Percentiles rank a stretch among this genome's conserved stretches.
phyloP scores from a whole-genome alignment of 2,888 invertebrate species.

The Macrosiphum euphorbiae region DNA sequence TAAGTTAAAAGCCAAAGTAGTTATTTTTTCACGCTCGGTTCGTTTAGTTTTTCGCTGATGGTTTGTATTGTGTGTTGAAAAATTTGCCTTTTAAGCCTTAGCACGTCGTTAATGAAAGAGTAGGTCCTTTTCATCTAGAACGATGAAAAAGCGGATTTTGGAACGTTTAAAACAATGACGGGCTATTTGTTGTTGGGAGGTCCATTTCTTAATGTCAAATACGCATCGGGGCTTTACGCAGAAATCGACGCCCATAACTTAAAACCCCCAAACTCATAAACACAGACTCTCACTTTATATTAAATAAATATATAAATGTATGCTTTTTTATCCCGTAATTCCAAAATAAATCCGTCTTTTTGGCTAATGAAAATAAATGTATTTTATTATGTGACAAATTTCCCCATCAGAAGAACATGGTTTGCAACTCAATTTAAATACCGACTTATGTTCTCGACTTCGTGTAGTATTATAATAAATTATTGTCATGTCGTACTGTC shows the following conservation, averaged over 20 bases:
- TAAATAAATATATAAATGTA: constrained; percentile 35
- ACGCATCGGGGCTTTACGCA: constrained; percentile 60
- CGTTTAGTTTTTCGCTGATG: constrained; percentile 50
- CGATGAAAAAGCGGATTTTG: constrained; percentile 63
- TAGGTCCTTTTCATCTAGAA: constrained; percentile 57
- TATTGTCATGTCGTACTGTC: neutral
- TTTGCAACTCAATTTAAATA: constrained; percentile 23
- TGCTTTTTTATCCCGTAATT: constrained; percentile 41
- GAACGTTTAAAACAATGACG: constrained; percentile 64
- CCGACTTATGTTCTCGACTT: neutral
- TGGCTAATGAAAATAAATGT: constrained; percentile 36
- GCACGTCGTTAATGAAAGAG: constrained; percentile 61
- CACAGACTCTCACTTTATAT: constrained; percentile 47
- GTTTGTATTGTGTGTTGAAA: constrained; percentile 61
- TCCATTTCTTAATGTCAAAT: constrained; percentile 64
- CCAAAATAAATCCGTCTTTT: constrained; percentile 50
- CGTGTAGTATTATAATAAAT: neutral
- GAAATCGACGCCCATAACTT: constrained; percentile 63
- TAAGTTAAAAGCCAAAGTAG: constrained; percentile 14
- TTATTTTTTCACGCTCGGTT: constrained; percentile 53
- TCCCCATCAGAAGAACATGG: constrained; percentile 6
- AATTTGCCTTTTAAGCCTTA: constrained; percentile 63
- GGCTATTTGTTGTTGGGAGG: constrained; percentile 60
- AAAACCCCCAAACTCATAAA: constrained; percentile 60
- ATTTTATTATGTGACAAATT: constrained; percentile 45